These are phyloP conservation scores for Sympetrum striolatum DNA, from an alignment of 2,888 invertebrate species.

Conservation along the genomic window DNA sequence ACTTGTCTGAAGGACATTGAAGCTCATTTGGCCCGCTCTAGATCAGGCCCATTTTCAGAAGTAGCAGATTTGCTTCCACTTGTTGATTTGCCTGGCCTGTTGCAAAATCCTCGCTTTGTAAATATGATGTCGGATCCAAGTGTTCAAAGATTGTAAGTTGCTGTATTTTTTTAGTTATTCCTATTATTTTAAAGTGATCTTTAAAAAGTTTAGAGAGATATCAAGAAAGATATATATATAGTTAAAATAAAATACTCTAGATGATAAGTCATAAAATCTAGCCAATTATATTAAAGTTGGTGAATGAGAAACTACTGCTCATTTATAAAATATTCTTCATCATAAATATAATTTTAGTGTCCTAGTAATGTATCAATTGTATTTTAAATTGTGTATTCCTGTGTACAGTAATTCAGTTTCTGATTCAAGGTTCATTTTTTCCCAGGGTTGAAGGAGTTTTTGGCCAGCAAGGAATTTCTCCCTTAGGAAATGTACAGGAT, in stretches of 20 bases:
- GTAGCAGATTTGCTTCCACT: conserved; percentile 63
- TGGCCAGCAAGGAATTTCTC: background rate
- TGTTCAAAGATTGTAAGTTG: conserved; percentile 74
- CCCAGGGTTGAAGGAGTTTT: background rate
- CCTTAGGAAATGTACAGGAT: background rate
- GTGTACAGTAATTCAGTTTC: background rate
- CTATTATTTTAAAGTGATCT: background rate
- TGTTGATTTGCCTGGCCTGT: conserved; percentile 60
- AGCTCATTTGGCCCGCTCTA: conserved; percentile 67
- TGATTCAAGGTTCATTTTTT: background rate
- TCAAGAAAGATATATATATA: too few species aligned
- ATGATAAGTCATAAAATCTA: too few species aligned
- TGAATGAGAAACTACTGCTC: too few species aligned
- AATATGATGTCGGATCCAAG: conserved; percentile 71
- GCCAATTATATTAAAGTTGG: too few species aligned
- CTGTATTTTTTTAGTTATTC: background rate
- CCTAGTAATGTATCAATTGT: background rate
- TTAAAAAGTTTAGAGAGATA: background rate
- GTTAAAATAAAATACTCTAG: too few species aligned
- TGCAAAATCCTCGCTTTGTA: conserved; percentile 79
- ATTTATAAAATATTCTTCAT: too few species aligned
- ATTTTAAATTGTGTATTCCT: background rate
- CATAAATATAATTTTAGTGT: too few species aligned
- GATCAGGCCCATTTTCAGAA: conserved; percentile 2
- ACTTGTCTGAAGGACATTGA: conserved; percentile 81